A percentile compares a stretch with the other conserved stretches of the same genome.
phyloP scores from a whole-genome alignment of 2,888 invertebrate genomes.

The Theretra japonica region DNA sequence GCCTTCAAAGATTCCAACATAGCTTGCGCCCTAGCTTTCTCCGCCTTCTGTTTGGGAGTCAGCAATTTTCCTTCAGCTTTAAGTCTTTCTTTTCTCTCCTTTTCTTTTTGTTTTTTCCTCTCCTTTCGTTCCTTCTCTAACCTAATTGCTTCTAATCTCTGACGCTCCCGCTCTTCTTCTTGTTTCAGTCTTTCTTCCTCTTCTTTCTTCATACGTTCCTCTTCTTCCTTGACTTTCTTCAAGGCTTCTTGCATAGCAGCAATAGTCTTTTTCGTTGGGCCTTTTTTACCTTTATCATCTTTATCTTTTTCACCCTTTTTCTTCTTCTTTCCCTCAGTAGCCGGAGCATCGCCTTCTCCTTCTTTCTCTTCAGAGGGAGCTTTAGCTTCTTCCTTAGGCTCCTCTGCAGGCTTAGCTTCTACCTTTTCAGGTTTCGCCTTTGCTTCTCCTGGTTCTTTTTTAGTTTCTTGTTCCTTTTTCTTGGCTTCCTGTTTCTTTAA shows the following conservation, averaged over 20 bases:
- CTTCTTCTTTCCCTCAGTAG: slow-evolving; percentile 77
- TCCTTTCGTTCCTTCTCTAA: slow-evolving; percentile 95
- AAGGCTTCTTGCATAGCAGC: slow-evolving; percentile 96
- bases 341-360: slow-evolving; percentile 63
- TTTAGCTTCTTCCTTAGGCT: slow-evolving; percentile 71
- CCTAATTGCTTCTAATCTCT: slow-evolving; percentile 89
- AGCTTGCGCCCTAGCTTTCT: slow-evolving; percentile 94
- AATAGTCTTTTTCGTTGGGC: slow-evolving; percentile 93
- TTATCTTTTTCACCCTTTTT: slow-evolving; percentile 76
- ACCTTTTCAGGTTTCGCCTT: slow-evolving; percentile 53
- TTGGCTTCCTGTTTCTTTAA: slow-evolving; percentile 90
- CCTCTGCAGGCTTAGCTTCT: slow-evolving; percentile 55
- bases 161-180: slow-evolving; percentile 90
- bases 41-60: slow-evolving; percentile 97
- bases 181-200: slow-evolving; percentile 92
- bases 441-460: slow-evolving; percentile 60
- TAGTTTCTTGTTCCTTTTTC: slow-evolving; percentile 76
- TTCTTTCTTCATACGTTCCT: slow-evolving; percentile 89
- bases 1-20: slow-evolving; percentile 95
- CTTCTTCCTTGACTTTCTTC: slow-evolving; percentile 95
- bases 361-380: slow-evolving; percentile 68
- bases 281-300: slow-evolving; percentile 86
- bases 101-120: slow-evolving; percentile 95
- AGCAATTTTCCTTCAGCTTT: slow-evolving; percentile 98
- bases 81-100: slow-evolving; percentile 95